Percentiles rank a stretch among this genome's conserved stretches.
These are phyloP conservation scores for Vollenhovia emeryi DNA, from an alignment of 1,140 invertebrate species.

Conservation along the genomic window DNA sequence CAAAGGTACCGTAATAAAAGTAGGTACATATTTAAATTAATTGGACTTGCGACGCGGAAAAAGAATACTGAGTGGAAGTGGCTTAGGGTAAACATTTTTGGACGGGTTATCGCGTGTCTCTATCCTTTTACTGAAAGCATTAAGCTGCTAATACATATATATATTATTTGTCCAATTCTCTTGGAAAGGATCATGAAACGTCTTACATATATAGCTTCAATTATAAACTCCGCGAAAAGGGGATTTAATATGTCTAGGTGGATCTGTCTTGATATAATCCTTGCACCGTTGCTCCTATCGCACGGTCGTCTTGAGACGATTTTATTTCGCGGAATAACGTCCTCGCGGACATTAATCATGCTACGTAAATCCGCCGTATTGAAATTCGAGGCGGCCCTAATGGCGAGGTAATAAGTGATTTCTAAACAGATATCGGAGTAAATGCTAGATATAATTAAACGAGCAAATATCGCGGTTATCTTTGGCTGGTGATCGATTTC, in stretches of 20 bases:
- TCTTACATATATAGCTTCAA: slow-evolving; percentile 24
- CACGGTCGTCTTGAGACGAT: background rate
- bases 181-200: background rate
- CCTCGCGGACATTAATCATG: background rate
- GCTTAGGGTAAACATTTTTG: background rate
- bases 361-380: background rate
- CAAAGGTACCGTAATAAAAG: background rate
- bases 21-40: background rate
- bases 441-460: slow-evolving; percentile 66
- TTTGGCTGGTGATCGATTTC: slow-evolving; percentile 66
- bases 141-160: background rate
- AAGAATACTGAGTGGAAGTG: background rate
- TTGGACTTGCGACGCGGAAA: background rate
- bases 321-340: slow-evolving; percentile 1
- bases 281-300: background rate
- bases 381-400: slow-evolving; percentile 31
- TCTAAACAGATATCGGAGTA: slow-evolving; percentile 47
- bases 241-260: slow-evolving; percentile 17
- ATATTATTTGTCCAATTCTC: background rate
- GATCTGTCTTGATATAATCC: slow-evolving; percentile 24
- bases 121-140: background rate
- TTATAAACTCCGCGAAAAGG: slow-evolving; percentile 41
- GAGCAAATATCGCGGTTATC: slow-evolving; percentile 67
- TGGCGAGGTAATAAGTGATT: slow-evolving; percentile 52
- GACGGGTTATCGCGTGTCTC: background rate